These are phyloP conservation scores for Harpalus rufipes DNA, from an alignment of 2,888 invertebrate genomes.

Conservation along the genomic window DNA sequence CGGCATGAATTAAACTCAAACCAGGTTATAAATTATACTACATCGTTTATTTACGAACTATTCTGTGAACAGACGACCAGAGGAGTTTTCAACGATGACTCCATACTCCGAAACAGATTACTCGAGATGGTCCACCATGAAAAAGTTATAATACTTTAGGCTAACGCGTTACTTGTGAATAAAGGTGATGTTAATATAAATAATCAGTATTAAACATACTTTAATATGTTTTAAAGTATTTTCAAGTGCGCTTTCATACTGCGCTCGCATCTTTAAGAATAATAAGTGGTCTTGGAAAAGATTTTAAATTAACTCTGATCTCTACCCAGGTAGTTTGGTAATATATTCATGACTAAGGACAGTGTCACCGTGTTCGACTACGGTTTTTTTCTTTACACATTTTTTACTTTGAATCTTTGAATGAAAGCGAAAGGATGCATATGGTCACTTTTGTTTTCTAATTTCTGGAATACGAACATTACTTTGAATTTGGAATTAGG, in stretches of 20 bases:
- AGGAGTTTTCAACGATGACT: slow-evolving; percentile 68
- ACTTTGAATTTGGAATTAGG: background rate
- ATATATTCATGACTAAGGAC: slow-evolving; percentile 62
- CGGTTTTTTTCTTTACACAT: background rate
- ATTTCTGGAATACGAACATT: background rate
- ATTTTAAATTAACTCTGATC: slow-evolving; percentile 62
- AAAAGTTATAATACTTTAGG: slow-evolving; percentile 73
- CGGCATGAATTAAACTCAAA: slow-evolving; percentile 74
- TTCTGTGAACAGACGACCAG: slow-evolving; percentile 72
- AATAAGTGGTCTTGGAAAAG: slow-evolving; percentile 59
- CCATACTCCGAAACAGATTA: slow-evolving; percentile 53
- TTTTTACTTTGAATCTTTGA: background rate
- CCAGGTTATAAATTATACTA: slow-evolving; percentile 72
- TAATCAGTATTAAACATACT: slow-evolving; percentile 71
- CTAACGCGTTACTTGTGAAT: slow-evolving; percentile 73
- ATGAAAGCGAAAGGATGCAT: background rate
- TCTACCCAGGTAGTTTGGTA: slow-evolving; percentile 54
- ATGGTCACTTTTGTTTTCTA: background rate
- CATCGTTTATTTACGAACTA: slow-evolving; percentile 71
- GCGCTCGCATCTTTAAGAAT: slow-evolving; percentile 62
- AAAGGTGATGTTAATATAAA: slow-evolving; percentile 73
- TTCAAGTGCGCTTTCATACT: slow-evolving; percentile 64
- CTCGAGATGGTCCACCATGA: slow-evolving; percentile 72
- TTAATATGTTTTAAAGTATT: slow-evolving; percentile 68
- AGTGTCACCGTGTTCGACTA: slow-evolving; percentile 33